Percentiles rank a stretch among this genome's conserved stretches.
Evolutionary conservation across 1,140 invertebrate genomes (phyloP).

Genomic region (Zaprionus kolodkinae): DNA sequence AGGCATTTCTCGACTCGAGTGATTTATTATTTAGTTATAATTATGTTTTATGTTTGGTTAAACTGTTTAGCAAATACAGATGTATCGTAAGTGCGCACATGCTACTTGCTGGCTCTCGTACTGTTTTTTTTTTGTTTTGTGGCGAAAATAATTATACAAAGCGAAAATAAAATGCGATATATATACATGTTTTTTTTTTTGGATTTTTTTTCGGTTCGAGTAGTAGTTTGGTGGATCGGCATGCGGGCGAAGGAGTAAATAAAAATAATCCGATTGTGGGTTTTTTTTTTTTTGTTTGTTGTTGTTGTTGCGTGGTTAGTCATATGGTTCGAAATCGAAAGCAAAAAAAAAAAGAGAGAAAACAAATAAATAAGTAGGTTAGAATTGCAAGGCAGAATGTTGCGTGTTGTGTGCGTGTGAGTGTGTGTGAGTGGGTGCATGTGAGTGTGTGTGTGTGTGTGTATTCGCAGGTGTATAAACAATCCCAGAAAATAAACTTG

Average conservation of each 20-base stretch:
- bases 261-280: constrained; percentile 41
- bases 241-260: constrained; percentile 8
- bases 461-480: constrained; percentile 9
- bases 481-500: neutral
- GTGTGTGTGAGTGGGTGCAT: constrained; percentile 22
- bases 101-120: constrained; percentile 73
- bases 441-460: neutral
- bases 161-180: neutral
- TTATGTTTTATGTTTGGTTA: neutral
- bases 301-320: constrained; percentile 41
- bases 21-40: constrained; percentile 17
- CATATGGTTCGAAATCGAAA: constrained; percentile 24
- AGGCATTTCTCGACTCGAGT: constrained; percentile 45
- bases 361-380: constrained; percentile 42
- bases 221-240: neutral
- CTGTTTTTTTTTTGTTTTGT: constrained; percentile 26
- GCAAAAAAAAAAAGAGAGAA: constrained; percentile 28
- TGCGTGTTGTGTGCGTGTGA: constrained; percentile 31
- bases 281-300: constrained; percentile 14
- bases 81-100: constrained; percentile 45
- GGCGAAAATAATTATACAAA: neutral
- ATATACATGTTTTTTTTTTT: constrained; percentile 9
- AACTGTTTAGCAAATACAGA: constrained; percentile 33
- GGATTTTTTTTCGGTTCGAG: neutral
- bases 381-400: constrained; percentile 33